Evolutionary conservation across 2,888 invertebrate genomes (phyloP), one percentile per base, ranked within the genome.

Genomic region (Aleiodes alternator): DNA sequence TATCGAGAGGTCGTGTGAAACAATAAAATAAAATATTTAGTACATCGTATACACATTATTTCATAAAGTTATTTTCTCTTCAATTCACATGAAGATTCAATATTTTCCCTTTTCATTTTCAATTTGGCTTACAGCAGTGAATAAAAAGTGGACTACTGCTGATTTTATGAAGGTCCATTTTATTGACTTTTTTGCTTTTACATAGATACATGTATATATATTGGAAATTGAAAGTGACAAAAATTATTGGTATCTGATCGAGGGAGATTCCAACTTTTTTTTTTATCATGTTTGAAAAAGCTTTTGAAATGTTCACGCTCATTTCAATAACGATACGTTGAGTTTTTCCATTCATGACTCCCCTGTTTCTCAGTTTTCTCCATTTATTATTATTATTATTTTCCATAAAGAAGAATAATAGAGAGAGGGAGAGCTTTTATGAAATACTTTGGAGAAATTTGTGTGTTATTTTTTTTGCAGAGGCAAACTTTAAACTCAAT

Each of bases 51-150:
- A n/a, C 0, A 11, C 0, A 78, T 75, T 76, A 57, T 78, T 2
- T 66, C 70, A 72, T 75, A 70, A 73, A 78, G 75, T 75, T 78
- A 78, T 78, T 75, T 76, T 38, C 64, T 74, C 71, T 34, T 34
- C 23, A 66, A 69, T 55, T 73, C 69, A 48, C 34, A n/a, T 48
- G 73, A 34, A 34, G 34, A 34, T 34, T 34, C 34, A 34, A 34
- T 34, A 34, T 51, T 34, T 53, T 43, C 9, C 43, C 43, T 8
- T 23, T 34, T 34, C 43, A 43, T 43, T 43, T 43, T 43, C 43
- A 9, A 11, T n/a, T 16, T 14, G 4, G 38, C 59, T 61, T 72
- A 14, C 57, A 29, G 31, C 57, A 31, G 43, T 11, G 3, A 7
- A 9, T 43, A 43, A 43, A 43, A 43, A 38, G 38, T 38, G 38